These are phyloP conservation scores for Umimayanthus chanpuru DNA, from an alignment of 92 coral and sea anemone genomes.

Conservation along the genomic window DNA sequence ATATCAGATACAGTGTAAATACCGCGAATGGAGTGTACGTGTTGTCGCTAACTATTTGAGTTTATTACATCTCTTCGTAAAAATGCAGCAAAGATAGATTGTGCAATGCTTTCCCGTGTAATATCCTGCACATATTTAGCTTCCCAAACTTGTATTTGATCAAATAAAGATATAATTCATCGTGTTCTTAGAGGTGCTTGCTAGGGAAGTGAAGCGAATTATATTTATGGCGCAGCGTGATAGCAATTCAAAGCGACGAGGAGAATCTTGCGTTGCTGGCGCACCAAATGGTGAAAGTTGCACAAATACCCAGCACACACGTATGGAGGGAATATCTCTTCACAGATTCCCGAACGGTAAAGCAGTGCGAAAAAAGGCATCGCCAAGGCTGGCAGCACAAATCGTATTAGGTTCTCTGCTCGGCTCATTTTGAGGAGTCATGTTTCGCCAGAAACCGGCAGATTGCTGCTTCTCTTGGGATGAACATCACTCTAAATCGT, in stretches of 20 bases:
- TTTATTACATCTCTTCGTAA: too few relatives aligned
- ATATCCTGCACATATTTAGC: too few relatives aligned
- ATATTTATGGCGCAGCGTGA: too few relatives aligned
- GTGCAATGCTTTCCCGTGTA: too few relatives aligned
- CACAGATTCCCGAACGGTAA: conserved; percentile 4
- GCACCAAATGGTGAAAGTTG: conserved; percentile 18
- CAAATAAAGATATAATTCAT: too few relatives aligned
- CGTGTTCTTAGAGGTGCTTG: too few relatives aligned
- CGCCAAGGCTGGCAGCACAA: conserved; percentile 27
- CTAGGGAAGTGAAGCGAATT: too few relatives aligned
- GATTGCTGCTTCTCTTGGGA: conserved; percentile 44
- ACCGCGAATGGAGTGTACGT: too few relatives aligned
- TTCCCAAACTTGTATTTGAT: too few relatives aligned
- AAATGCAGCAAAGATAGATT: too few relatives aligned
- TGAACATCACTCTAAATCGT: background rate
- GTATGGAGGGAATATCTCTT: conserved; percentile 1
- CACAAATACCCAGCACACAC: conserved; percentile 16
- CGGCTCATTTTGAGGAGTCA: conserved; percentile 39
- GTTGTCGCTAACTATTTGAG: too few relatives aligned
- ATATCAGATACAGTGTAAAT: too few relatives aligned
- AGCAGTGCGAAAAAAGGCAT: conserved; percentile 1
- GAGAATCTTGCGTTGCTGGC: conserved; percentile 28
- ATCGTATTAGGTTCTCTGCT: background rate
- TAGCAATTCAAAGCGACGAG: background rate
- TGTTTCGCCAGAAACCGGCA: conserved; percentile 14